Percentiles rank a stretch among this genome's conserved stretches.
phyloP scores from a whole-genome alignment of 2,113 vertebrate species.

The Harpagus bidentatus region DNA sequence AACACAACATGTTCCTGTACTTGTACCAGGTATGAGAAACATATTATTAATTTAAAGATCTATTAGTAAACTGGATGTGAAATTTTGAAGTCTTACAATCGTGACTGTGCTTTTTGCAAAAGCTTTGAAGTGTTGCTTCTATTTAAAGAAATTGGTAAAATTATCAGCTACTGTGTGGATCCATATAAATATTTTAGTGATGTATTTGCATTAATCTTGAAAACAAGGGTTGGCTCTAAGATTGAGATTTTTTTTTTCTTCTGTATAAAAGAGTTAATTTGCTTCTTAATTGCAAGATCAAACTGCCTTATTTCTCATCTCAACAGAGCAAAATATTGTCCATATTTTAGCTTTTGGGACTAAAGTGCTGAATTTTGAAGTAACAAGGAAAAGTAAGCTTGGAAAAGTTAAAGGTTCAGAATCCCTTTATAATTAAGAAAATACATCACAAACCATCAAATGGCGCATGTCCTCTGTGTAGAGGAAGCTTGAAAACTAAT shows the following conservation, averaged over 20 bases:
- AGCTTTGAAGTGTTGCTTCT: background rate
- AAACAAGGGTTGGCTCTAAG: background rate
- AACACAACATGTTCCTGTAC: conserved; percentile 92
- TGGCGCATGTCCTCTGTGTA: background rate
- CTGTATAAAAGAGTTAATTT: background rate
- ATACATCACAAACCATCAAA: background rate
- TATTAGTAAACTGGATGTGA: background rate
- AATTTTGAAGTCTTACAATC: background rate
- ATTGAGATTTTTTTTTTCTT: background rate
- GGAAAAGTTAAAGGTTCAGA: background rate
- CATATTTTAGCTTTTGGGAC: background rate
- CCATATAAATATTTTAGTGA: background rate
- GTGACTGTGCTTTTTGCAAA: background rate
- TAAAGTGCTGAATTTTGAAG: background rate
- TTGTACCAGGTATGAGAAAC: conserved; percentile 88
- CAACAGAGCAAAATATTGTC: background rate
- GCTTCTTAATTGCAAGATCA: background rate
- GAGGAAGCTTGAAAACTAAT: background rate
- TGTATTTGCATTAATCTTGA: background rate
- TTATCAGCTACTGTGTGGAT: background rate
- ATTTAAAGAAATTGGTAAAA: background rate
- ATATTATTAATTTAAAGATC: background rate
- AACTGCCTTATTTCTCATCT: background rate
- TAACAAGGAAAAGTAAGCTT: background rate
- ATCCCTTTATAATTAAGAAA: background rate